phyloP scores from a whole-genome alignment of 2,797 vertebrate species.

The Cichlasoma orientale region DNA sequence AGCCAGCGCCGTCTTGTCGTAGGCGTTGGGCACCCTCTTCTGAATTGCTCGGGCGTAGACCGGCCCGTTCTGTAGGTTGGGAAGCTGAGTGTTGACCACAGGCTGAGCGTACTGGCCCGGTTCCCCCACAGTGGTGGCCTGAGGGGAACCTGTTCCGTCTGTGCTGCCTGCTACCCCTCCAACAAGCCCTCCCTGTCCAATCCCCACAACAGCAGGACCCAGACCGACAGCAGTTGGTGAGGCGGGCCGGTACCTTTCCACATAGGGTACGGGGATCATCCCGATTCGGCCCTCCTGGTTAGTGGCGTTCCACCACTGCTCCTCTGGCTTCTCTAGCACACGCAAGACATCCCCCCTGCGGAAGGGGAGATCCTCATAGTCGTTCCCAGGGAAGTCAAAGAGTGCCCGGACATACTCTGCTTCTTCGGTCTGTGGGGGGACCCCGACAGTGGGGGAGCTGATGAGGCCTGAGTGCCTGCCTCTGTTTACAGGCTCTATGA shows the following conservation, averaged over 20 bases:
- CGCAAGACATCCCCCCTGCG: conserved; percentile 93
- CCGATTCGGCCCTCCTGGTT: conserved; percentile 92
- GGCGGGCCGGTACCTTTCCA: conserved; percentile 93
- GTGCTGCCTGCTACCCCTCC: conserved; percentile 74
- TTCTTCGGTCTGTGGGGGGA: conserved; percentile 85
- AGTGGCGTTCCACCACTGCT: conserved; percentile 98
- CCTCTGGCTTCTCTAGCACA: conserved; percentile 96
- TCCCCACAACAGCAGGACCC: conserved; percentile 82
- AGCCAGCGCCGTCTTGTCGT: conserved; percentile 99
- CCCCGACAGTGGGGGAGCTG: conserved; percentile 49
- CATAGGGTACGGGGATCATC: conserved; percentile 98
- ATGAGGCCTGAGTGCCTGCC: conserved; percentile 83
- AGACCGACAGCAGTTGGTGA: conserved; percentile 86
- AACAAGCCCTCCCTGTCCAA: conserved; percentile 67
- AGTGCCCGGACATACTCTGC: conserved; percentile 93
- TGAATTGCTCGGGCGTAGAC: conserved; percentile 96
- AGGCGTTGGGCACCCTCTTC: conserved; percentile 99
- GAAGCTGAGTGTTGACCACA: conserved; percentile 88
- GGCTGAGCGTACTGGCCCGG: conserved; percentile 98
- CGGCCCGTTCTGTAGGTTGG: conserved; percentile 97
- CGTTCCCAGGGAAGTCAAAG: conserved; percentile 97
- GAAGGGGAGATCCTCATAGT: conserved; percentile 98
- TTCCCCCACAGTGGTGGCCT: conserved; percentile 84
- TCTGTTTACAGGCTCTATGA: conserved; percentile 92
- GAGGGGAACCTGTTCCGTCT: conserved; percentile 83